Base-by-base conservation (phyloP, 1,140 invertebrate genomes). In the Drosophila nebulosa region DNA sequence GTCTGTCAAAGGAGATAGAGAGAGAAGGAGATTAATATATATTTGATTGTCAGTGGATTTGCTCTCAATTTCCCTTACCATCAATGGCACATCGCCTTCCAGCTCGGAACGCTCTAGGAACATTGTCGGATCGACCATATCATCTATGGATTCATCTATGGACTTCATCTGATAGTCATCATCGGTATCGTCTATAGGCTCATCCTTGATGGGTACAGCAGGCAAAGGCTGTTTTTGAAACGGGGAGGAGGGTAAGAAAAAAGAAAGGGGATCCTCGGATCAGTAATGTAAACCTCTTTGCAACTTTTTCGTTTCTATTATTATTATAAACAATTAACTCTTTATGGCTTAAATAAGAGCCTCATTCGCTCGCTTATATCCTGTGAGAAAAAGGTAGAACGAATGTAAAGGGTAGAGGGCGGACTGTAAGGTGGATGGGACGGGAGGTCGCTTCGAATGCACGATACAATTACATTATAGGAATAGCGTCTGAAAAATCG, bases 391-490 rank as follows among this genome's bases (percentile, higher is more conserved):
- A 35, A 27, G 18, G 36, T 27, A 51, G 24, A 16, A n/a, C 6
- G 4, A 21, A n/a, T 39, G 4, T 24, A 27, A n/a, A n/a, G n/a
- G 39, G 21, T 18, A 16, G n/a, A 14, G 12, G 18, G 16, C 32
- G 30, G 24, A 24, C 24, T 24, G 26, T 22, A 14, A 16, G 22
- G 56, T 4, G n/a, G 12, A 1, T 16, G 27, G n/a, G 14, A 22
- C 14, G 3, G 9, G 26, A 7, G 21, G 16, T 62, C 75, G 74
- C 79, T 86, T 88, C 71, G 84, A 88, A 79, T 90, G 77, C 79
- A 86, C 89, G 89, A 90, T 90, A 90, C 89, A 88, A 90, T 90
- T 90, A 90, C 89, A 90, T 90, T 90, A 90, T 90, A 90, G 64
- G 89, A 90, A 80, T 90, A 90, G 71, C 89, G 89, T 90, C 89